Evolutionary conservation across 2,797 vertebrate species (phyloP).

Genomic region (Sylvilagus floridanus): DNA sequence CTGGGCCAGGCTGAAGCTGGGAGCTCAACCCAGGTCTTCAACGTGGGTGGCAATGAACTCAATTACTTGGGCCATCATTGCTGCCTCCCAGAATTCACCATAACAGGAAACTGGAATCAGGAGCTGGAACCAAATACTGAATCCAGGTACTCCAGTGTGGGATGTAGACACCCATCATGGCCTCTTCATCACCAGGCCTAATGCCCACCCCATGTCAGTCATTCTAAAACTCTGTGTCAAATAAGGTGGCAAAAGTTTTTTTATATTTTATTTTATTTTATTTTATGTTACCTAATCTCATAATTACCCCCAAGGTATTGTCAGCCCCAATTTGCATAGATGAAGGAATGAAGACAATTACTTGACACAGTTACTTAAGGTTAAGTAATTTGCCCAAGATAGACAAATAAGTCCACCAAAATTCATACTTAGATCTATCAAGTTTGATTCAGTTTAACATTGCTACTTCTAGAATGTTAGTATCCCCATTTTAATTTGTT

Average conservation of each 20-base stretch:
- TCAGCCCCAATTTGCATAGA: neutral
- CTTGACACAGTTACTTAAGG: neutral
- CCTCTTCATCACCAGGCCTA: too few species aligned
- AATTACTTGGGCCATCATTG: too few species aligned
- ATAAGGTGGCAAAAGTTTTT: neutral
- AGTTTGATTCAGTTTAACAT: conserved; percentile 11
- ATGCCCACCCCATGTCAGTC: too few species aligned
- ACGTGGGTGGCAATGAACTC: too few species aligned
- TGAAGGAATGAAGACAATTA: neutral
- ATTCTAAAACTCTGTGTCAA: neutral
- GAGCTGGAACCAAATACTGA: too few species aligned
- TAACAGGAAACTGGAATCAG: too few species aligned
- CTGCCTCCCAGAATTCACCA: too few species aligned
- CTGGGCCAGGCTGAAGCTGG: too few species aligned
- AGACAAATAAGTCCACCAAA: neutral
- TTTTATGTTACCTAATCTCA: neutral
- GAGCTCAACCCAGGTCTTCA: too few species aligned
- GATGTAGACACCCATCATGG: too few species aligned
- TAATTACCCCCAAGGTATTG: conserved; percentile 16
- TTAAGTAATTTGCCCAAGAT: conserved; percentile 11
- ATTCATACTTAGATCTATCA: conserved; percentile 3
- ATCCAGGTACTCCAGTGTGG: too few species aligned
- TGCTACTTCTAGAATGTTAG: conserved; percentile 18
- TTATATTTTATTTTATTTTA: neutral
- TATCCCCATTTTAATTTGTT: neutral